phyloP scores from a whole-genome alignment of 2,888 invertebrate species.

The Ectemnius continuus region DNA sequence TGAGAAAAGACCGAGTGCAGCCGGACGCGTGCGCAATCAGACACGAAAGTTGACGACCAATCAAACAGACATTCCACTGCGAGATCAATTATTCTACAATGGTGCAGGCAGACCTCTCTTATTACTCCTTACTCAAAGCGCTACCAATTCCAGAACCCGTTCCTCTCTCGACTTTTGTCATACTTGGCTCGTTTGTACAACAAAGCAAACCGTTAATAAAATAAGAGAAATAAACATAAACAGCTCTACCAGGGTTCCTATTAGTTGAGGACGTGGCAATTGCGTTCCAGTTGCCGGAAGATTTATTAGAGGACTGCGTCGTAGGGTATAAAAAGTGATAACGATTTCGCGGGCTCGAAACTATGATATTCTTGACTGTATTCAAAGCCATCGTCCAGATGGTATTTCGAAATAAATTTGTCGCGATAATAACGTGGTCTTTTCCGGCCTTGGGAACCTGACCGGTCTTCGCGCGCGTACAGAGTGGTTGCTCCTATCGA shows the following conservation, averaged over 20 bases:
- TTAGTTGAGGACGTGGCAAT: conserved; percentile 13
- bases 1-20: conserved; percentile 17
- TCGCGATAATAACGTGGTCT: not conserved
- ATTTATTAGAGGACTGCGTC: conserved; percentile 16
- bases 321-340: conserved; percentile 6
- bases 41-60: conserved; percentile 51
- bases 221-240: conserved; percentile 33
- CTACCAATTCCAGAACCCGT: conserved; percentile 17
- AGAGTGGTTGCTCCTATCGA: conserved; percentile 21
- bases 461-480: conserved; percentile 25
- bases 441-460: not conserved
- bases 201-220: conserved; percentile 16
- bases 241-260: conserved; percentile 45
- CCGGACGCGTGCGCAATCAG: conserved; percentile 33
- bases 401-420: conserved; percentile 19
- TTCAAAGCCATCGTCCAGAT: not conserved
- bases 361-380: not conserved
- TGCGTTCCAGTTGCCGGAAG: not conserved
- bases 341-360: not conserved
- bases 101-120: conserved; percentile 22
- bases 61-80: conserved; percentile 54
- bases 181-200: conserved; percentile 8
- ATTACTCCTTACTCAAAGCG: conserved; percentile 36
- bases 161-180: conserved; percentile 9
- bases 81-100: conserved; percentile 40